Base-by-base conservation (phyloP, 37 sponge, comb jelly and placozoan species). In the Dysidea cf. avara region DNA sequence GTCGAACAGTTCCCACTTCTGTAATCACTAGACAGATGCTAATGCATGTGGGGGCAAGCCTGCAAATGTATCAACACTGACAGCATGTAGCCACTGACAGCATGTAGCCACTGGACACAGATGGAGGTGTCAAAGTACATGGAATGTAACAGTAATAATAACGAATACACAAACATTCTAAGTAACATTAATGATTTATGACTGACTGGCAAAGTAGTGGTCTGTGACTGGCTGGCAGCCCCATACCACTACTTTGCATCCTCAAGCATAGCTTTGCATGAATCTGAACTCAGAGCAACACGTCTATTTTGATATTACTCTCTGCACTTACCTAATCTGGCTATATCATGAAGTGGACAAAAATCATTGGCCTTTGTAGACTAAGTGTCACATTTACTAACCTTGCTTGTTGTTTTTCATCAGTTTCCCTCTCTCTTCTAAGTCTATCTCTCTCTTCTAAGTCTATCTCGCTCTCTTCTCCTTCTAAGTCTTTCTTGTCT, bases 401-500 rank as follows among this genome's bases (percentile, higher is more conserved):
- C 46, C 46, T 43, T 30, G 32, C 63, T 29, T 18, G 63, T 61
- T 29, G 12, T 34, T 30, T 3, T 61, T 30, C 35, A 4, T 29
- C 33, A 61, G 30, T 22, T 21, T 29, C 18, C 34, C 32, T 61
- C 63, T 61, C 63, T 61, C 32, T 61, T 16, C 63, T 29, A 28
- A 29, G 33, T 61, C 33, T n/a, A n/a, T 61, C 46, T 43, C 9
- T 9, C 9, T 9, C 46, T 43, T 43, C 46, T 43, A 43, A 43
- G 46, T 43, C 46, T 43, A 12, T 43, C 46, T 43, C 9, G 46
- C 9, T 11, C 12, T 5, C 59, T 43, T 43, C 46, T 43, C 46
- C 46, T 43, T 43, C 46, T 43, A 43, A 43, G 46, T 43, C 46
- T 43, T 43, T 43, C 46, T 43, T 43, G 46, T 43, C 30, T 29